Evolutionary conservation across 2,888 invertebrate species (phyloP).

Genomic region (Lasius platythorax): DNA sequence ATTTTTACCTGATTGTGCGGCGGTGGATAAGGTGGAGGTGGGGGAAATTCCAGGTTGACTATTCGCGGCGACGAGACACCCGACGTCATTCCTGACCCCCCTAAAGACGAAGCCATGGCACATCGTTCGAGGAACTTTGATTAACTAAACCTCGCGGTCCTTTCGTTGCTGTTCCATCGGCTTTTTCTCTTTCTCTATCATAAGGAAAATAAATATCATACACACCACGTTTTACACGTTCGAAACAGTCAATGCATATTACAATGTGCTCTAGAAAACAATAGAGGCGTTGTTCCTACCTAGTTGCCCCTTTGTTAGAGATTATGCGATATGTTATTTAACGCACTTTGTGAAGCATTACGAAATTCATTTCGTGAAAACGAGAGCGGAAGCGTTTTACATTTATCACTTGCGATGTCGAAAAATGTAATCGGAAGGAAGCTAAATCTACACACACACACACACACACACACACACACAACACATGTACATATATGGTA

Average conservation of each 20-base stretch:
- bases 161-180: conserved; percentile 58
- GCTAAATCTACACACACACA: not conserved
- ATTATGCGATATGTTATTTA: conserved; percentile 20
- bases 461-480: not conserved
- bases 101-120: conserved; percentile 80
- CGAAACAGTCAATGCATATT: not conserved
- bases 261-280: conserved; percentile 1
- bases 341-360: conserved; percentile 17
- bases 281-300: conserved; percentile 2
- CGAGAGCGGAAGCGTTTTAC: conserved; percentile 32
- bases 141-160: conserved; percentile 54
- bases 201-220: conserved; percentile 18
- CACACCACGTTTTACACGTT: not conserved
- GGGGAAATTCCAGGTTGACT: conserved; percentile 90
- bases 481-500: not conserved
- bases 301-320: not conserved
- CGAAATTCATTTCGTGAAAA: conserved; percentile 21
- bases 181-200: conserved; percentile 50
- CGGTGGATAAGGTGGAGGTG: conserved; percentile 91
- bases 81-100: conserved; percentile 79
- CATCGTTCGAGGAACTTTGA: conserved; percentile 63
- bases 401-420: conserved; percentile 5
- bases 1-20: conserved; percentile 82
- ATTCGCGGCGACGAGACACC: conserved; percentile 80
- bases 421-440: conserved; percentile 44